Base-by-base conservation (phyloP, 2,888 invertebrate species). In the Phasia obesa region DNA sequence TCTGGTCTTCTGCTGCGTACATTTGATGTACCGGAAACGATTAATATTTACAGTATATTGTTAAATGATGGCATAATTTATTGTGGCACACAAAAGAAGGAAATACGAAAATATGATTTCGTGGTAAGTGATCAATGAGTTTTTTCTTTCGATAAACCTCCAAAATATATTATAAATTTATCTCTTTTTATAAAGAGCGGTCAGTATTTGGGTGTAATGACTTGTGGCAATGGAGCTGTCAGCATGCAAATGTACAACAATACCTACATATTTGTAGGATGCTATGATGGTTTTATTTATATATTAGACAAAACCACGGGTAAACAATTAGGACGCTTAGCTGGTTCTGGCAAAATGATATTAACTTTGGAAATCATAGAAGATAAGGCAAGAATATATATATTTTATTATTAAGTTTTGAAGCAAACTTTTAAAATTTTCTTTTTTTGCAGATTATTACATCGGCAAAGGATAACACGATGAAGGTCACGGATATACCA, bases 281-380 rank as follows among this genome's bases (percentile, higher is more conserved):
- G 96, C 91, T 95, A 95, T 89, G 95, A 96, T 91, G 96, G 96
- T 81, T 94, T 93, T 88, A 94, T 96, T 86, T 96, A 96, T 90
- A 93, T 95, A 79, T 94, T 94, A 90, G 92, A 93, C 84, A 91
- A 88, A 75, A 89, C 89, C 78, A 89, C 91, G 1, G 91, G 93
- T 13, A 89, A 88, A 67, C 93, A 94, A 85, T 88, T 94, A 75
- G 94, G 94, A 38, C 93, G 93, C 84, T 93, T 96, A 86, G 92
- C 93, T 17, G 95, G 95, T 57, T 94, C 95, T 25, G 93, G 94
- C 44, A 94, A 94, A 85, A 94, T 95, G 93, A 92, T 96, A 86
- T 91, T 96, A 23, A 94, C 95, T 2, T 93, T 96, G 87, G 94
- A 94, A 86, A 92, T 96, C 67, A 90, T 93, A 13, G 93, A 93